A percentile compares a stretch with the other conserved stretches of the same genome.
Evolutionary conservation across 1,140 invertebrate species (phyloP).

Genomic region (Zophobas atratus): DNA sequence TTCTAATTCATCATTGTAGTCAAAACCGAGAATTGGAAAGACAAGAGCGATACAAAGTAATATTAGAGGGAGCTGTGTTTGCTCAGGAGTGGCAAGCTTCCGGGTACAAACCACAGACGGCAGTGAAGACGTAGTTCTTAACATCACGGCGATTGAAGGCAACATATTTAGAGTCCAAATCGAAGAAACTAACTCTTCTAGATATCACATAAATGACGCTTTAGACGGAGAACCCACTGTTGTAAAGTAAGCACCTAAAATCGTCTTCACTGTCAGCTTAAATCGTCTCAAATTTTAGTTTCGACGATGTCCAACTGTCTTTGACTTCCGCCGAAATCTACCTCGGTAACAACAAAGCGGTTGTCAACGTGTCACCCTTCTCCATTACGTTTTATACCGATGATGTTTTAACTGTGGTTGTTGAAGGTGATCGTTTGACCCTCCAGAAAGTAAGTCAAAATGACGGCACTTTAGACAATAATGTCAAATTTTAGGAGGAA

Average conservation of each 20-base stretch:
- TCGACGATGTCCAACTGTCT: constrained; percentile 1
- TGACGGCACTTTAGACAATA: background rate
- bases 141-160: constrained; percentile 5
- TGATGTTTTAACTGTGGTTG: constrained; percentile 47
- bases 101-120: background rate
- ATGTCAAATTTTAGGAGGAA: constrained; percentile 3
- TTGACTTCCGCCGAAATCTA: background rate
- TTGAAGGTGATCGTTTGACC: constrained; percentile 49
- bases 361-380: constrained; percentile 28
- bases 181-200: background rate
- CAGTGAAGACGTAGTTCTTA: background rate
- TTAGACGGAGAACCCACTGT: background rate
- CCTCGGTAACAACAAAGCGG: background rate
- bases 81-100: too few relatives aligned
- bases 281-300: constrained; percentile 6
- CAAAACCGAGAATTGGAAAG: too few relatives aligned
- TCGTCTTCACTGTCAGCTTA: background rate
- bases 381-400: constrained; percentile 55
- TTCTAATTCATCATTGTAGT: too few relatives aligned
- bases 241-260: background rate
- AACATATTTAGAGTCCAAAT: background rate
- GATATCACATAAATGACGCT: background rate
- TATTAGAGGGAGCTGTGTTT: too few relatives aligned
- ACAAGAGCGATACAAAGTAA: too few relatives aligned
- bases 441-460: constrained; percentile 68